Evolutionary conservation across 2,113 vertebrate genomes (phyloP).

Genomic region (Heloderma charlesbogerti): DNA sequence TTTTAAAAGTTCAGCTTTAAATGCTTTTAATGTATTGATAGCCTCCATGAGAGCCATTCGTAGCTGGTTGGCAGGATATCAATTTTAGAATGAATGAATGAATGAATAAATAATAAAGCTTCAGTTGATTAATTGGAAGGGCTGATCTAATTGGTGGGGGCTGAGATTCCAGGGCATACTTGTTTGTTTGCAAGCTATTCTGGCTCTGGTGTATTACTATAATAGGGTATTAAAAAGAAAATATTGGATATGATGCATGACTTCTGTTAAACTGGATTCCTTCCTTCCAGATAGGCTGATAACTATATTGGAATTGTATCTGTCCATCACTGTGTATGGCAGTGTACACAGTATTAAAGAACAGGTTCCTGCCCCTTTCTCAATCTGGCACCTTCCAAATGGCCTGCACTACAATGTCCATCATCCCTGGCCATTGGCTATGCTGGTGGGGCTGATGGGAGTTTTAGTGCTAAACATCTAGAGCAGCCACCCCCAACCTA

Average conservation of each 20-base stretch:
- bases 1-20: neutral
- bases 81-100: slow-evolving; percentile 9
- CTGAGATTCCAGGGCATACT: neutral
- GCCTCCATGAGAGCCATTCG: neutral
- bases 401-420: too few relatives aligned
- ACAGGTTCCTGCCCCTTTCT: neutral
- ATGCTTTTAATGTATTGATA: slow-evolving; percentile 16
- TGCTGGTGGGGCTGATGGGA: too few relatives aligned
- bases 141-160: neutral
- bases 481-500: neutral
- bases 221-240: neutral
- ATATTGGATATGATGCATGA: neutral
- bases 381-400: neutral
- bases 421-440: too few relatives aligned
- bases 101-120: slow-evolving; percentile 18
- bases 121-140: slow-evolving; percentile 7
- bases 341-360: neutral
- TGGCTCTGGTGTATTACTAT: neutral
- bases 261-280: neutral
- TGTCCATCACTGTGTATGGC: neutral
- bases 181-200: slow-evolving; percentile 1
- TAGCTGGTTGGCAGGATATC: slow-evolving; percentile 8
- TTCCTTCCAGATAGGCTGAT: neutral
- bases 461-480: neutral
- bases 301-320: neutral